A percentile compares a stretch with the other conserved stretches of the same genome.
Evolutionary conservation across 2,113 vertebrate species (phyloP).

Genomic region (Pardalotus punctatus): DNA sequence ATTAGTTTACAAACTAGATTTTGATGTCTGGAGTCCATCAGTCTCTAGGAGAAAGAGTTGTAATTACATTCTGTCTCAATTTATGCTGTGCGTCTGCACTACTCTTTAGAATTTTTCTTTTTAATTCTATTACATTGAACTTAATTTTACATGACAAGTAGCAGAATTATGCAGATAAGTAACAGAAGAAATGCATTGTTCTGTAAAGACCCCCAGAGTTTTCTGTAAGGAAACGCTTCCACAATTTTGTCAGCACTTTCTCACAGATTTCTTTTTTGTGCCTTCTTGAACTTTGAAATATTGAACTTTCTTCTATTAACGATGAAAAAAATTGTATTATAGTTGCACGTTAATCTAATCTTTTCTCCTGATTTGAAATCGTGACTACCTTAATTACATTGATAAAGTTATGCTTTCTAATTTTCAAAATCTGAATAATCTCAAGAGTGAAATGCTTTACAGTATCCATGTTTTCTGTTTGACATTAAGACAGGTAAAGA

Average conservation of each 20-base stretch:
- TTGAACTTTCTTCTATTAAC: background rate
- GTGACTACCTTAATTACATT: background rate
- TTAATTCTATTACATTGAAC: slow-evolving; percentile 51
- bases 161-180: slow-evolving; percentile 13
- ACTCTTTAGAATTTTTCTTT: slow-evolving; percentile 42
- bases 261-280: background rate
- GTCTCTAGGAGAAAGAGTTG: slow-evolving; percentile 30
- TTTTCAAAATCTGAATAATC: background rate
- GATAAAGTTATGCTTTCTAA: background rate
- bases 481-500: background rate
- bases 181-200: background rate
- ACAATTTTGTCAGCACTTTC: background rate
- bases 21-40: slow-evolving; percentile 62
- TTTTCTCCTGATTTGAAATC: background rate
- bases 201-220: background rate
- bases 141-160: slow-evolving; percentile 52
- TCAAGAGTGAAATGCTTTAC: background rate
- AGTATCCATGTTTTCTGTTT: background rate
- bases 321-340: background rate
- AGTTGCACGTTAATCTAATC: background rate
- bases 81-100: slow-evolving; percentile 39
- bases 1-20: slow-evolving; percentile 50
- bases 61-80: slow-evolving; percentile 60
- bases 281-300: background rate
- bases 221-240: background rate